These are phyloP conservation scores for Otus sunia DNA, from an alignment of 2,113 vertebrate genomes.

Conservation along the genomic window DNA sequence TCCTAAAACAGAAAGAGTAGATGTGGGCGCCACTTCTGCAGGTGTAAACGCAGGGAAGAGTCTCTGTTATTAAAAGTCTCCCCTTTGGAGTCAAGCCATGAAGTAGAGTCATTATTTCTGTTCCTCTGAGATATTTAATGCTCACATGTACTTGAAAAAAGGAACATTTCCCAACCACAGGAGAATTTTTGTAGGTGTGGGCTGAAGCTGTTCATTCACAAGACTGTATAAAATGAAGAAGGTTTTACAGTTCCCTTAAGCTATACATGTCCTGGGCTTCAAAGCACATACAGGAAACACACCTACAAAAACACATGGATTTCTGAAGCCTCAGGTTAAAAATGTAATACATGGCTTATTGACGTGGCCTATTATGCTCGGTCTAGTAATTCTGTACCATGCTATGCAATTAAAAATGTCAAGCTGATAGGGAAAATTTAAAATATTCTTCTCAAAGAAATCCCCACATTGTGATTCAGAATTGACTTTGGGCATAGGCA, in stretches of 20 bases:
- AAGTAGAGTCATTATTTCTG: background rate
- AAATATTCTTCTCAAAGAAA: background rate
- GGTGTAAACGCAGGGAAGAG: background rate
- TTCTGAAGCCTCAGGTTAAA: constrained; percentile 40
- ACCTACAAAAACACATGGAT: background rate
- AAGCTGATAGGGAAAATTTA: background rate
- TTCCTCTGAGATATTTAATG: background rate
- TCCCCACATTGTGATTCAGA: background rate
- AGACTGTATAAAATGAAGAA: background rate
- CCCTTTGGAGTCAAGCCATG: background rate
- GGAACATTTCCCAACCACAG: background rate
- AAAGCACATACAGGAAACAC: background rate
- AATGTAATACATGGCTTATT: background rate
- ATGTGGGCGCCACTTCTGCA: background rate
- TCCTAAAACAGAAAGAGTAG: background rate
- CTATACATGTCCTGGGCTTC: background rate
- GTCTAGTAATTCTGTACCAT: background rate
- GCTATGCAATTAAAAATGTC: constrained; percentile 25
- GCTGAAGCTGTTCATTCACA: background rate
- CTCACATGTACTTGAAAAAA: background rate
- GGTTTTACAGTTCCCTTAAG: background rate
- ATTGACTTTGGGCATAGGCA: background rate
- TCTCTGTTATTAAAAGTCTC: background rate
- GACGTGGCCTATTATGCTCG: background rate
- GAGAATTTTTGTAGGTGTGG: background rate